Evolutionary conservation across 2,113 vertebrate species (phyloP).

Genomic region (Rhea pennata): DNA sequence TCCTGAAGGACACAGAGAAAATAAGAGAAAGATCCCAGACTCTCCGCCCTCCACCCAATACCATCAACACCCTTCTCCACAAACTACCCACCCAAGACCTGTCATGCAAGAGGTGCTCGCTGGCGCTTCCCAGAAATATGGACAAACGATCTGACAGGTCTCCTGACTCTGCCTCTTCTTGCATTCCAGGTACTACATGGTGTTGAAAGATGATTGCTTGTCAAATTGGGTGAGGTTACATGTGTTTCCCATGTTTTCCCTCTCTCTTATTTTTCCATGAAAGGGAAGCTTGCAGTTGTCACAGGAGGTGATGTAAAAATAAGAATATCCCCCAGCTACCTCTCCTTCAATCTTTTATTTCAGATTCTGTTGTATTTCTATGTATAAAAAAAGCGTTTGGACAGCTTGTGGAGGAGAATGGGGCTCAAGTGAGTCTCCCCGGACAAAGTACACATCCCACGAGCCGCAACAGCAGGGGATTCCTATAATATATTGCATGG

Average conservation of each 20-base stretch:
- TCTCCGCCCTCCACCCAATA: background rate
- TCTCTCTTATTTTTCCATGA: background rate
- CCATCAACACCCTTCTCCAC: background rate
- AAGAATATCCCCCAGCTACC: slow-evolving; percentile 11
- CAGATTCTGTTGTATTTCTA: background rate
- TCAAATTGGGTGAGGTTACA: background rate
- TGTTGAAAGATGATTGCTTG: background rate
- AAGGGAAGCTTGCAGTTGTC: background rate
- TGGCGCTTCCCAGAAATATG: background rate
- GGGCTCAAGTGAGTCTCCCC: background rate
- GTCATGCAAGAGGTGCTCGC: background rate
- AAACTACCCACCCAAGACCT: background rate
- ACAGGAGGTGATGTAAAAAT: background rate
- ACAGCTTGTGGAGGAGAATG: background rate
- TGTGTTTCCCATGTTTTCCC: background rate
- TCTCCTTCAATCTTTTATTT: background rate
- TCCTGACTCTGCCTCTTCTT: background rate
- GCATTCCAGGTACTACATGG: slow-evolving; percentile 2
- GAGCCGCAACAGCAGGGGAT: background rate
- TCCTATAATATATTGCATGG: background rate
- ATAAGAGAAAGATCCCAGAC: background rate
- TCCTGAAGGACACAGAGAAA: background rate
- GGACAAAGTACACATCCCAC: background rate
- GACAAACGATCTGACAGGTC: background rate
- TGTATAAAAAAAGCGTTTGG: background rate